phyloP scores from a whole-genome alignment of 2,797 vertebrate species.

The Syngnathus rostellatus region DNA sequence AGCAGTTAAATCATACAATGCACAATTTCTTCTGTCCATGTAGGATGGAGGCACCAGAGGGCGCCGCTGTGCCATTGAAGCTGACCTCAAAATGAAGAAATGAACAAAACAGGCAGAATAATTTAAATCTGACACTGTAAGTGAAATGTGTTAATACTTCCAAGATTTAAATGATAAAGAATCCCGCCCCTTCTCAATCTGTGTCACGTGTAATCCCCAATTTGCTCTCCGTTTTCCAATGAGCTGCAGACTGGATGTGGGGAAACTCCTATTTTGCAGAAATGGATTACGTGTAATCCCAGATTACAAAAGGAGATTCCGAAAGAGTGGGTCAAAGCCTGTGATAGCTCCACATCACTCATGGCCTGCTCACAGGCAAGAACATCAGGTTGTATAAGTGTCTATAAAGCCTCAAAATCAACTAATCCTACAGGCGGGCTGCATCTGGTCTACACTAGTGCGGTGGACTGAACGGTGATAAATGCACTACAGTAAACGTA shows the following conservation, averaged over 20 bases:
- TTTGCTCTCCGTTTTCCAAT: constrained; percentile 34
- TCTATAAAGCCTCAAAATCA: constrained; percentile 8
- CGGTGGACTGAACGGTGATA: constrained; percentile 4
- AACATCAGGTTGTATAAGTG: constrained; percentile 17
- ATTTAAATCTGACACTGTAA: constrained; percentile 7
- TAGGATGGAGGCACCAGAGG: constrained; percentile 95
- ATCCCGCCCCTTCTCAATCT: constrained; percentile 10
- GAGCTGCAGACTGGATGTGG: constrained; percentile 15
- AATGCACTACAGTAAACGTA: constrained; percentile 1
- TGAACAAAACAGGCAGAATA: constrained; percentile 10
- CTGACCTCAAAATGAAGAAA: constrained; percentile 93
- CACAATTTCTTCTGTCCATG: constrained; percentile 14
- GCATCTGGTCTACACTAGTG: constrained; percentile 13
- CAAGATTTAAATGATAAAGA: constrained; percentile 19
- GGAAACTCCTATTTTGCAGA: constrained; percentile 26
- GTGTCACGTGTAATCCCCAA: constrained; percentile 18
- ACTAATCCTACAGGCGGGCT: constrained; percentile 2
- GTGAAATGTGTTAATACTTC: constrained; percentile 18
- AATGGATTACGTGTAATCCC: constrained; percentile 52
- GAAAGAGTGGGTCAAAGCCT: constrained; percentile 36
- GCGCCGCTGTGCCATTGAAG: constrained; percentile 95
- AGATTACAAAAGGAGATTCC: constrained; percentile 42
- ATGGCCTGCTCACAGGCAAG: constrained; percentile 26
- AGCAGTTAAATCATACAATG: neutral
- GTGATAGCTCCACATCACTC: constrained; percentile 29